Percentiles rank a stretch among this genome's conserved stretches.
These are phyloP conservation scores for Pachyuromys duprasi DNA, from an alignment of 2,797 vertebrate species.

Conservation along the genomic window DNA sequence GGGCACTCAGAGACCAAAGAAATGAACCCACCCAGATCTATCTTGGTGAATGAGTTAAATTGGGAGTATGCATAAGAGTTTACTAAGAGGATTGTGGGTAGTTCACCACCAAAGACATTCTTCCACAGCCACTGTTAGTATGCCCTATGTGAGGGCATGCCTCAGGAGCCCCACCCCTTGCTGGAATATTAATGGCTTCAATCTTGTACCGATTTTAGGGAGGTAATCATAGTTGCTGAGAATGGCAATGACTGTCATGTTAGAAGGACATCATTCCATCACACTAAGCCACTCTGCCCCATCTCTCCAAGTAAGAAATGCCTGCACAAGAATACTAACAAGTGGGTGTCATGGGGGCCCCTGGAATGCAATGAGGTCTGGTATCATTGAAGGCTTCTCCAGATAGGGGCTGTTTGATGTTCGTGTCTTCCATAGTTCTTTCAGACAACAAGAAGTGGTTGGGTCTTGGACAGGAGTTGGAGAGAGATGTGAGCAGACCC, in stretches of 20 bases:
- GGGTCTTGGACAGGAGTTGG: fast-evolving
- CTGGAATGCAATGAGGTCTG: neutral
- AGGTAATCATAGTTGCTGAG: neutral
- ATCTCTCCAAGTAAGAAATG: neutral
- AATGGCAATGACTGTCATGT: neutral
- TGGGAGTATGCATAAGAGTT: neutral
- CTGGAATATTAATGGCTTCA: neutral
- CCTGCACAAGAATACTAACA: neutral
- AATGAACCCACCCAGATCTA: neutral
- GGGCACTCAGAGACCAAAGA: neutral
- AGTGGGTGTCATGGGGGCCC: fast-evolving
- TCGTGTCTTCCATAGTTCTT: neutral
- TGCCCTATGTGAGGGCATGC: neutral
- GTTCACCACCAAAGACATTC: neutral
- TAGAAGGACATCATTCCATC: neutral
- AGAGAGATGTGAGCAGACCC: neutral
- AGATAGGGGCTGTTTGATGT: neutral
- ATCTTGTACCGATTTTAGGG: neutral
- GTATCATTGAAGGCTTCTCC: neutral
- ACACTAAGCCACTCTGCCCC: neutral
- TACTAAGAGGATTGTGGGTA: neutral
- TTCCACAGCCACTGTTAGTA: neutral
- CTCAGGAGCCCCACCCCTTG: neutral
- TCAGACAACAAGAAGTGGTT: too few species aligned
- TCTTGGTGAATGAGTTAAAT: neutral